phyloP scores from a whole-genome alignment of 1,140 invertebrate genomes.

The Choristoneura fumiferana region DNA sequence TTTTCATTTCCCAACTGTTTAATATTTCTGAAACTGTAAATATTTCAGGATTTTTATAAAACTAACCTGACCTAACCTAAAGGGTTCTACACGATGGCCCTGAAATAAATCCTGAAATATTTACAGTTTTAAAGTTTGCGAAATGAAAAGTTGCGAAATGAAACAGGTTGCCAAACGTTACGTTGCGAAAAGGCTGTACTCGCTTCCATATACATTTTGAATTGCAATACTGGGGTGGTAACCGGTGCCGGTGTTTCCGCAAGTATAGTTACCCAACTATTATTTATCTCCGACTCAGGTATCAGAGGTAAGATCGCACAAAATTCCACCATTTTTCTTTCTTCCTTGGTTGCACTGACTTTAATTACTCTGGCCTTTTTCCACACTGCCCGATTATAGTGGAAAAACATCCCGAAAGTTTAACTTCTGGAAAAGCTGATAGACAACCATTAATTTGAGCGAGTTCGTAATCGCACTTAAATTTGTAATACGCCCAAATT shows the following conservation, averaged over 20 bases:
- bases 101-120: no score
- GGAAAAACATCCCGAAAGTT: not conserved
- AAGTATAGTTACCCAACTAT: not conserved
- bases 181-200: no score
- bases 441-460: not conserved
- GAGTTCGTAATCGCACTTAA: not conserved
- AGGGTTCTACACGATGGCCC: no score
- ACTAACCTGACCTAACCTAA: no score
- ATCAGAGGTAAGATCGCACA: not conserved
- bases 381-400: not conserved
- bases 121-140: no score
- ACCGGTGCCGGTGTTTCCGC: not conserved
- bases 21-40: no score
- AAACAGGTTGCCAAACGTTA: no score
- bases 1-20: no score
- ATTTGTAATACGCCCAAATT: not conserved
- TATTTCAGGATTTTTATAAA: no score
- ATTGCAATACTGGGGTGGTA: not conserved
- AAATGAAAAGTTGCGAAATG: no score
- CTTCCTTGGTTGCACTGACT: not conserved
- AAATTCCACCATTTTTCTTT: not conserved
- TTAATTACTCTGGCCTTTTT: not conserved
- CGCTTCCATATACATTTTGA: not conserved
- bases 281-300: conserved; percentile 3
- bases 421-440: not conserved